These are phyloP conservation scores for Melanerpes aurifrons DNA, from an alignment of 2,113 vertebrate species.

Conservation along the genomic window DNA sequence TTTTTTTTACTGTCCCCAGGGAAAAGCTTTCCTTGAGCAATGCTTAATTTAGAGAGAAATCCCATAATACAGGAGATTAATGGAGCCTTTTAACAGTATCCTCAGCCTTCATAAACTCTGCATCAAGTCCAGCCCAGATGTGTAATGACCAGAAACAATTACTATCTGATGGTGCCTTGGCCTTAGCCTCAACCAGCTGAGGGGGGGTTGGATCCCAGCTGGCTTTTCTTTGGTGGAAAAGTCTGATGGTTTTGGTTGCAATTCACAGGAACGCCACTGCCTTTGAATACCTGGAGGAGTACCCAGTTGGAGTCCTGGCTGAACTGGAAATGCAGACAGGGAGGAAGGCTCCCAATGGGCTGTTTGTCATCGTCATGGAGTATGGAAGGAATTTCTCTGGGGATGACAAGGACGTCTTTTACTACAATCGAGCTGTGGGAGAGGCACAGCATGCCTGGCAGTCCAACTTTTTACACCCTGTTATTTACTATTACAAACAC, in stretches of 20 bases:
- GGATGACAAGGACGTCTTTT: slow-evolving; percentile 82
- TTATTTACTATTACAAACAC: slow-evolving; percentile 90
- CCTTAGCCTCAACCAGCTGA: neutral
- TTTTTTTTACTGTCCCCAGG: neutral
- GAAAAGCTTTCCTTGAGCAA: neutral
- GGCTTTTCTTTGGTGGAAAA: neutral
- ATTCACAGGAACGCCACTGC: slow-evolving; percentile 72
- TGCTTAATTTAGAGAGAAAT: neutral
- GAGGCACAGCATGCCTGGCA: slow-evolving; percentile 90
- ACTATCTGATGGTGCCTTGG: neutral
- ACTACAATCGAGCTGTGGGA: slow-evolving; percentile 84
- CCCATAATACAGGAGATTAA: neutral
- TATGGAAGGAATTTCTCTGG: slow-evolving; percentile 91
- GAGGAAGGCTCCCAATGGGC: slow-evolving; percentile 74
- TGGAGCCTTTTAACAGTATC: neutral
- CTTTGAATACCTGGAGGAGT: slow-evolving; percentile 92
- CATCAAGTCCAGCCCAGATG: neutral
- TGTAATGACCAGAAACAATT: neutral
- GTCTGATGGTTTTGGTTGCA: neutral
- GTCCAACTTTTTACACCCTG: slow-evolving; percentile 96
- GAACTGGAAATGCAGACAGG: slow-evolving; percentile 86
- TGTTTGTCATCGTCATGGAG: slow-evolving; percentile 91
- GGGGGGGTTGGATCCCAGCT: neutral
- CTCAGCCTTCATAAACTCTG: neutral
- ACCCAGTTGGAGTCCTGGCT: slow-evolving; percentile 86